Percentiles rank a stretch among this genome's conserved stretches.
phyloP scores from a whole-genome alignment of 2,888 invertebrate species.

The Dichetophora obliterata region DNA sequence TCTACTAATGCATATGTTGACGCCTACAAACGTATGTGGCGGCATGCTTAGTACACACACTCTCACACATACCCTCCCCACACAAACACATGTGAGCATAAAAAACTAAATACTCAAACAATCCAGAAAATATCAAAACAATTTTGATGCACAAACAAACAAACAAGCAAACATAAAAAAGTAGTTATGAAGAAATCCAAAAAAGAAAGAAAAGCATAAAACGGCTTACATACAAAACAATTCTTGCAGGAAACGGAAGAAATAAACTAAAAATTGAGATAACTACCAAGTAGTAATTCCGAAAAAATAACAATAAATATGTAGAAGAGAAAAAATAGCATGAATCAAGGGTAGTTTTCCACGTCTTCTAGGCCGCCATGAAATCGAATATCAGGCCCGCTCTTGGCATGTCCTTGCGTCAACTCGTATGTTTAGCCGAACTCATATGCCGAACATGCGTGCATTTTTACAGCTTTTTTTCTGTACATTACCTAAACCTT shows the following conservation, averaged over 20 bases:
- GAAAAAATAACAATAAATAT: too few species aligned
- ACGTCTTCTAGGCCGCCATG: neutral
- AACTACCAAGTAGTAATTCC: neutral
- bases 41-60: neutral
- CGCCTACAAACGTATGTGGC: conserved; percentile 11
- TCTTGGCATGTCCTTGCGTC: neutral
- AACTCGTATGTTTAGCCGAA: neutral
- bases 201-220: neutral
- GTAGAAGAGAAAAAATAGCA: neutral
- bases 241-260: conserved; percentile 16
- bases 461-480: neutral
- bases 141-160: neutral
- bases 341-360: conserved; percentile 12
- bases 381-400: neutral
- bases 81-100: neutral
- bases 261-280: conserved; percentile 6
- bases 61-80: too few species aligned
- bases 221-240: neutral
- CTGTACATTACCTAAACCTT: neutral
- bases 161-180: neutral
- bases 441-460: conserved; percentile 1
- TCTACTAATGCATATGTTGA: neutral
- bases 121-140: neutral
- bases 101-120: too few species aligned
- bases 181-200: neutral